Base-by-base conservation (phyloP, 2,113 vertebrate genomes). In the Bufo gargarizans region DNA sequence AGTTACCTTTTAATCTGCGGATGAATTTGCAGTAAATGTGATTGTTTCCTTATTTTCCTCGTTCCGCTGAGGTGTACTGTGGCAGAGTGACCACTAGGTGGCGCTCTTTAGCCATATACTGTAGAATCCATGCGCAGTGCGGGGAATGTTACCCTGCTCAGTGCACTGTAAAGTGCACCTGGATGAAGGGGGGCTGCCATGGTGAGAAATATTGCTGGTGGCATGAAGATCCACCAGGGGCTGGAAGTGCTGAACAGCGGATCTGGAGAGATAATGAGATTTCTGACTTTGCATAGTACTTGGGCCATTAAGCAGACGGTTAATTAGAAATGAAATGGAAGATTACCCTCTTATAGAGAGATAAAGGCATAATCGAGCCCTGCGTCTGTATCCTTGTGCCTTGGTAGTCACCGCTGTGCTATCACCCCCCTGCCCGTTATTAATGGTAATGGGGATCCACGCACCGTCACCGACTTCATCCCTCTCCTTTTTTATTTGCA, bases 261-360 rank as follows among this genome's bases (percentile, higher is more conserved):
- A 63, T 82, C 50, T 13, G 50, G 56, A 77, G 80, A 83, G 81
- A 77, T 76, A 88, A 83, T 88, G 71, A 77, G 80, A 77, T 84
- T 88, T 74, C 56, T 55, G 71, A 59, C n/a, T 88, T 77, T 84
- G 69, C 87, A 77, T 88, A 84, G 77, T 63, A 33, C 45, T 33
- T 77, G 80, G 71, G 58, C 58, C 87, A 88, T 88, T 88, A 88
- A 83, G 69, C 80, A 65, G 56, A 77, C 87, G 55, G 55, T 77
- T 76, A 76, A 84, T 83, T 88, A 83, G 80, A 88, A 65, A 88
- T 88, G 77, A 84, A 88, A 88, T 55, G 71, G 87, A 83, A 63
- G 87, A 88, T 88, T 88, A 88, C 77, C 56, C 72, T 65, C 80
- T 47, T 74, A 84, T 43, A 3, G 69, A 67, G 80, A 83, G 58